These are phyloP conservation scores for Morpho achilles DNA, from an alignment of 2,888 invertebrate species.

Conservation along the genomic window DNA sequence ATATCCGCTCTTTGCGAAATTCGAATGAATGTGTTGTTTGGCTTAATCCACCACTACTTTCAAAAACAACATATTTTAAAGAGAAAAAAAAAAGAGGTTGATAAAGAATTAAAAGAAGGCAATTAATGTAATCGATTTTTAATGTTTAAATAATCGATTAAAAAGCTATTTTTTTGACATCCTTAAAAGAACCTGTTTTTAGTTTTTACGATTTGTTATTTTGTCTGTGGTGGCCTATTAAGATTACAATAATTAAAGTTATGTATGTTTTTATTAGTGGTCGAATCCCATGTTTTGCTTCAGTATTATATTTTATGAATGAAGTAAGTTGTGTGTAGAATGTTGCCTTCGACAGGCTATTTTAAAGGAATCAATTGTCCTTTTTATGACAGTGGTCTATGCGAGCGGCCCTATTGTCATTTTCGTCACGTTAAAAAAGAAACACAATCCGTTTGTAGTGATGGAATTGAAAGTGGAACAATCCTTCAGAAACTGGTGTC, in stretches of 20 bases:
- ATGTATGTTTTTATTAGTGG: conserved; percentile 19
- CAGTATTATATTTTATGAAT: conserved; percentile 19
- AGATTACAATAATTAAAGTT: not conserved
- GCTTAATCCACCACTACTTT: no score
- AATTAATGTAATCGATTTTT: no score
- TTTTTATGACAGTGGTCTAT: conserved; percentile 87
- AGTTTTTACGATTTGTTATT: not conserved
- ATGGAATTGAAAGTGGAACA: conserved; percentile 68
- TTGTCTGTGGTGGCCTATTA: not conserved
- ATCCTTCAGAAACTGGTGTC: conserved; percentile 80
- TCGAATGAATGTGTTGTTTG: no score
- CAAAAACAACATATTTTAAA: no score
- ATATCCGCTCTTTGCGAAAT: no score
- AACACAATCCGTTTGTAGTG: conserved; percentile 55
- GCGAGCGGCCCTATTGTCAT: conserved; percentile 95
- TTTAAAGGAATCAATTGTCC: conserved; percentile 93
- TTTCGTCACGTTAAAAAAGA: conserved; percentile 91
- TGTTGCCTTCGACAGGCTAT: conserved; percentile 94
- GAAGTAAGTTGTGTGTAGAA: conserved; percentile 52
- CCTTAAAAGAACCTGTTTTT: no score
- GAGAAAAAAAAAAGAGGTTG: no score
- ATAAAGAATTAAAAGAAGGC: no score
- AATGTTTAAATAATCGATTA: no score
- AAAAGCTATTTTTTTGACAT: no score
- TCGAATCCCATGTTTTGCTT: not conserved